Evolutionary conservation across 1,140 invertebrate species (phyloP), one percentile per base, ranked within the genome.

Genomic region (Temnothorax longispinosus): DNA sequence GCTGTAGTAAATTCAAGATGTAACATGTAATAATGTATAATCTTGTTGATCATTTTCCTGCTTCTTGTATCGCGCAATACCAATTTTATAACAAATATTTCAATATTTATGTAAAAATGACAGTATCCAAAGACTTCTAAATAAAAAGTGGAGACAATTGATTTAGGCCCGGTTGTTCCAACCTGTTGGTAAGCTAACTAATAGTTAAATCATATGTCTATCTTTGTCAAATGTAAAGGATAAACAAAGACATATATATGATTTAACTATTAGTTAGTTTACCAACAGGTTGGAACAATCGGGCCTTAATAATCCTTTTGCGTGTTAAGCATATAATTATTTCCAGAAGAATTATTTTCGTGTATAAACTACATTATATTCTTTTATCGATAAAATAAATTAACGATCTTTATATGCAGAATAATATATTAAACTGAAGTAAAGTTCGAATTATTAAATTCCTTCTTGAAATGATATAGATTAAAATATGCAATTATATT

Each of bases 371-470:
- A 50, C 27, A 52, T 56, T 62, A 3, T 50, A 2, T 54, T n/a
- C 4, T 50, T 35, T 35, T 35, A 21, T 60, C 38, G 62, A 27
- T 77, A 85, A 85, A 71, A 27, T 77, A 85, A 85, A 58, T 56
- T 21, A 44, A 44, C 6, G 54, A 62, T 18, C 32, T 56, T 86
- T 15, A 47, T 21, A 44, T 67, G 7, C 27, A 52, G 10, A 77
- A 21, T 69, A 10, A 18, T 64, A 54, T 6, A 38, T 11, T 52
- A 75, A 11, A 18, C 11, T 64, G 50, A 50, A 64, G 3, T 38
- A 47, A 13, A 65, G 3, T 15, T 38, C 32, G 7, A 58, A 67
- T 52, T 52, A 27, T 56, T 67, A 54, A 71, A 71, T 50, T 47
- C 0, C 3, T 44, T 21, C 35, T 60, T 54, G n/a, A 72, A 54